Conservation (phyloP, 2,888 invertebrate genomes). For the Andrena camellia region DNA sequence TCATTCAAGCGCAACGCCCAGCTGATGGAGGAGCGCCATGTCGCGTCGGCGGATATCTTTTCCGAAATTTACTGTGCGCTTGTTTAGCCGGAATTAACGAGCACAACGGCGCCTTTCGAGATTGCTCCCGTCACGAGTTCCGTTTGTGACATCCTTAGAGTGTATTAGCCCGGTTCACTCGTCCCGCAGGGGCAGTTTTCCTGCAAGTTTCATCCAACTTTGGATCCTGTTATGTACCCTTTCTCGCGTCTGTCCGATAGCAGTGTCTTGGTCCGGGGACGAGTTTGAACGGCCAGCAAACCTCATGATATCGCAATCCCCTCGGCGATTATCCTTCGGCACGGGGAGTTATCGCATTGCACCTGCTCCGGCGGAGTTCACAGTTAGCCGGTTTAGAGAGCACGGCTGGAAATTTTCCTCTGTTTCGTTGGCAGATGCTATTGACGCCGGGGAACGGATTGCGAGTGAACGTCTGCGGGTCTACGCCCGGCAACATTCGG, state of each 20-base stretch:
- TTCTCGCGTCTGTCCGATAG: constrained; percentile 64
- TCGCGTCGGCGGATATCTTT: constrained; percentile 45
- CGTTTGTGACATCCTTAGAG: constrained; percentile 67
- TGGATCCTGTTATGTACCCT: constrained; percentile 52
- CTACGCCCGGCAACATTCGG: not conserved
- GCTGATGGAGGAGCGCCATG: constrained; percentile 12
- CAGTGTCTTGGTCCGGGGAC: constrained; percentile 44
- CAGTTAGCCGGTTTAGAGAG: constrained; percentile 39
- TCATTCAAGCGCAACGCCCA: constrained; percentile 24
- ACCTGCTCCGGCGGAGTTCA: constrained; percentile 48
- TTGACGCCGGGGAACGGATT: not conserved
- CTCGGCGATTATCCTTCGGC: constrained; percentile 59
- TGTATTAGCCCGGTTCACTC: constrained; percentile 69
- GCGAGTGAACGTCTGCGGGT: not conserved
- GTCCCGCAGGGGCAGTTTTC: constrained; percentile 73
- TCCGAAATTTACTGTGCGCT: constrained; percentile 50
- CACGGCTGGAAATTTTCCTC: constrained; percentile 16
- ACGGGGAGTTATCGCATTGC: constrained; percentile 48
- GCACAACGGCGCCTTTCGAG: constrained; percentile 59
- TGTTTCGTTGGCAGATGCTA: not conserved
- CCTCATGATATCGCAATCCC: constrained; percentile 60
- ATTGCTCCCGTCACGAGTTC: constrained; percentile 64
- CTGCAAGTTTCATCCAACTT: constrained; percentile 75
- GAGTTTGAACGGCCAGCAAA: constrained; percentile 67
- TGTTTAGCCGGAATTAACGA: constrained; percentile 60